phyloP scores from a whole-genome alignment of 2,113 vertebrate species.

The Romanogobio albipinnatus region DNA sequence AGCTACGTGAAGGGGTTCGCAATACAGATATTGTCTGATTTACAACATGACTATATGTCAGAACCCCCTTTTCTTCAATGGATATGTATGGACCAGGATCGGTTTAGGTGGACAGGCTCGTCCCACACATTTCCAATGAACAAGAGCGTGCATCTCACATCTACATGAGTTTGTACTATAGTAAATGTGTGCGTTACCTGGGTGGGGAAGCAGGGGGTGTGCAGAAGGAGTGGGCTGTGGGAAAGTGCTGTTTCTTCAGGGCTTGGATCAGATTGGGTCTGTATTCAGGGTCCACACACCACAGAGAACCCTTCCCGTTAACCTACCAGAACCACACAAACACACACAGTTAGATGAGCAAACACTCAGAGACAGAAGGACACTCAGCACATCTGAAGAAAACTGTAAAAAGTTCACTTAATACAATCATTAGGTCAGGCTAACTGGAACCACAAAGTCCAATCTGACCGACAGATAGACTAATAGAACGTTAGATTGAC shows the following conservation, averaged over 20 bases:
- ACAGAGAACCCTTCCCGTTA: conserved; percentile 96
- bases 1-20: too few relatives aligned
- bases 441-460: neutral
- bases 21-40: too few relatives aligned
- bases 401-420: neutral
- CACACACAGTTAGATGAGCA: neutral
- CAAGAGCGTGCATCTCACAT: too few relatives aligned
- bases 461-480: too few relatives aligned
- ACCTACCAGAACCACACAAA: conserved; percentile 73
- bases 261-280: conserved; percentile 96
- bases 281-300: conserved; percentile 97
- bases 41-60: too few relatives aligned
- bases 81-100: neutral
- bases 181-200: conserved; percentile 76
- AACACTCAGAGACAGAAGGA: neutral
- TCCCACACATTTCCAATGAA: too few relatives aligned
- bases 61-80: neutral
- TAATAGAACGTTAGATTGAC: too few relatives aligned
- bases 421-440: neutral
- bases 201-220: conserved; percentile 88
- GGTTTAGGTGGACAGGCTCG: neutral
- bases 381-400: neutral
- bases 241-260: conserved; percentile 95
- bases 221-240: conserved; percentile 87
- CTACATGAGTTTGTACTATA: neutral